A percentile compares a stretch with the other conserved stretches of the same genome.
Evolutionary conservation across 2,797 vertebrate genomes (phyloP).

Genomic region (Trematomus bernacchii): DNA sequence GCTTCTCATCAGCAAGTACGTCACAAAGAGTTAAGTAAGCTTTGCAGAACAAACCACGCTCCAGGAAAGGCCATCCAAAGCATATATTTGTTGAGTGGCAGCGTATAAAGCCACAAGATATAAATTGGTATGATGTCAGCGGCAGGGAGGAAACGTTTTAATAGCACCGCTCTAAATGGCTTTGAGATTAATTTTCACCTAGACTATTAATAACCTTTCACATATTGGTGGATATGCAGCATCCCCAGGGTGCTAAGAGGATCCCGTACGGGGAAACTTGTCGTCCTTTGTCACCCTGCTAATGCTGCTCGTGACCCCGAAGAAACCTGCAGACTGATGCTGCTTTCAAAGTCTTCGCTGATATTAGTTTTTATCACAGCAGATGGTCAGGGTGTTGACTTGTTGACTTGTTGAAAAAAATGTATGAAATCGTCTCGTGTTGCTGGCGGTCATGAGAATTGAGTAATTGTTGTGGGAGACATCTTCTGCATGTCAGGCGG

Average conservation of each 20-base stretch:
- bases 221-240: constrained; percentile 41
- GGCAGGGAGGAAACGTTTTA: background rate
- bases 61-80: constrained; percentile 10
- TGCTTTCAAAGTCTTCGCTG: constrained; percentile 32
- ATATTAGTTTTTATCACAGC: background rate
- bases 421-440: background rate
- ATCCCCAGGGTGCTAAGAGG: constrained; percentile 25
- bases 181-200: constrained; percentile 62
- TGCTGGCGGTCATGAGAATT: too few relatives aligned
- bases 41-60: background rate
- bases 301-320: constrained; percentile 19
- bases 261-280: constrained; percentile 38
- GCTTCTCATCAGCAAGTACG: background rate
- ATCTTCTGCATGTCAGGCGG: background rate
- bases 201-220: constrained; percentile 52
- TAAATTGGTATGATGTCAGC: background rate
- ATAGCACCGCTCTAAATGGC: constrained; percentile 10
- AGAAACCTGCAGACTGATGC: background rate
- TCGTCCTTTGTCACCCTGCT: constrained; percentile 29
- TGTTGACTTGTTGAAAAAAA: constrained; percentile 3
- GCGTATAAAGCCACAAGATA: constrained; percentile 11
- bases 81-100: constrained; percentile 15
- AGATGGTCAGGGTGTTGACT: background rate
- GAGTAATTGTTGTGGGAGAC: too few relatives aligned
- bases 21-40: background rate